These are phyloP conservation scores for Alosa alosa DNA, from an alignment of 2,113 vertebrate genomes.

Conservation along the genomic window DNA sequence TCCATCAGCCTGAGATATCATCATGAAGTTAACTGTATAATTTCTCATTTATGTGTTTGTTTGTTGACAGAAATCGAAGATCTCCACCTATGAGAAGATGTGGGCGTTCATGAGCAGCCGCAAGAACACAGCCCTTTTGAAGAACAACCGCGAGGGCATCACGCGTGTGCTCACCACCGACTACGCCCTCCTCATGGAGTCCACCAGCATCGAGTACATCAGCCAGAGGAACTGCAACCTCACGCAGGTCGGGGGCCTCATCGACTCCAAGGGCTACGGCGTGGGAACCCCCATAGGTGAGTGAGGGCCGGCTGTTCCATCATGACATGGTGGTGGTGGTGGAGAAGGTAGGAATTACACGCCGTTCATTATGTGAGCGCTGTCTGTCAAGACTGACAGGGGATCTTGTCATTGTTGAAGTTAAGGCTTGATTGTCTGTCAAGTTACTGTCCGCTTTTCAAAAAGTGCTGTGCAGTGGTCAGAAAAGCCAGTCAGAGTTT, in stretches of 20 bases:
- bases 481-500: not conserved
- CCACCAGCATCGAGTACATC: slow-evolving; percentile 95
- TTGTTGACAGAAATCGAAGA: slow-evolving; percentile 88
- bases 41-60: slow-evolving; percentile 2
- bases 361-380: not conserved
- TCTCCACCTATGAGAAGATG: slow-evolving; percentile 99
- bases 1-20: not conserved
- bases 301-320: slow-evolving; percentile 29
- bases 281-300: slow-evolving; percentile 97
- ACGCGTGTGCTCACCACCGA: slow-evolving; percentile 91
- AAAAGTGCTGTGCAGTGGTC: not conserved
- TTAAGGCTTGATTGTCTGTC: not conserved
- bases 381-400: not conserved
- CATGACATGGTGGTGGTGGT: not conserved
- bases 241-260: slow-evolving; percentile 94
- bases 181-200: slow-evolving; percentile 97
- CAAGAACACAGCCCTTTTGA: slow-evolving; percentile 88
- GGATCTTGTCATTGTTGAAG: not conserved
- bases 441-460: not conserved
- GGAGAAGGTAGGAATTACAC: not conserved
- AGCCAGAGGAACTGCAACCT: slow-evolving; percentile 98
- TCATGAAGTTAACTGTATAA: not conserved
- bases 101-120: slow-evolving; percentile 98
- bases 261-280: slow-evolving; percentile 98
- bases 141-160: slow-evolving; percentile 91